Conservation (phyloP, 1,140 invertebrate genomes). For the Drosophila burlai region DNA sequence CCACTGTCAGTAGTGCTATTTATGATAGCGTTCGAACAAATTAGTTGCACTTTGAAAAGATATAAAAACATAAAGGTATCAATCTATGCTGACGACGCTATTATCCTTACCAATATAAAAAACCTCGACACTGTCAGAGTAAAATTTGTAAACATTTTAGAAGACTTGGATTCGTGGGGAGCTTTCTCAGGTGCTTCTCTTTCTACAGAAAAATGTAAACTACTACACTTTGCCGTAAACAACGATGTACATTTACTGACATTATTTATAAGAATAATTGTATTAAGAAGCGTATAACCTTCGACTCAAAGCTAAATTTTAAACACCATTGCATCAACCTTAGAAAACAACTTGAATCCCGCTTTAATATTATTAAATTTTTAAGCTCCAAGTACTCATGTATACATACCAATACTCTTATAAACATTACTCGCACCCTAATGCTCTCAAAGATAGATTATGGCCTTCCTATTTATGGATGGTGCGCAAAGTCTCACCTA, state of each 20-base stretch:
- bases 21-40: no score
- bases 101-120: no score
- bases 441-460: not conserved
- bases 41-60: no score
- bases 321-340: not conserved
- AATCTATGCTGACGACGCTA: no score
- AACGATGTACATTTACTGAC: not conserved
- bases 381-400: not conserved
- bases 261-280: not conserved
- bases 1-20: no score
- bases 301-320: not conserved
- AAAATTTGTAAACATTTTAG: no score
- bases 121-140: no score
- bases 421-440: not conserved
- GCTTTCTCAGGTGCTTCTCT: no score
- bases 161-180: no score
- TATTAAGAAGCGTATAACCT: not conserved
- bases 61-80: no score
- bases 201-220: no score
- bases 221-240: not conserved
- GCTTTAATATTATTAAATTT: not conserved
- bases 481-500: not conserved
- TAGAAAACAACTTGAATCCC: not conserved
- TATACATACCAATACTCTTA: not conserved
- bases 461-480: not conserved